Evolutionary conservation across 2,113 vertebrate species (phyloP), one percentile per base, ranked within the genome.

Genomic region (Pithys albifrons): DNA sequence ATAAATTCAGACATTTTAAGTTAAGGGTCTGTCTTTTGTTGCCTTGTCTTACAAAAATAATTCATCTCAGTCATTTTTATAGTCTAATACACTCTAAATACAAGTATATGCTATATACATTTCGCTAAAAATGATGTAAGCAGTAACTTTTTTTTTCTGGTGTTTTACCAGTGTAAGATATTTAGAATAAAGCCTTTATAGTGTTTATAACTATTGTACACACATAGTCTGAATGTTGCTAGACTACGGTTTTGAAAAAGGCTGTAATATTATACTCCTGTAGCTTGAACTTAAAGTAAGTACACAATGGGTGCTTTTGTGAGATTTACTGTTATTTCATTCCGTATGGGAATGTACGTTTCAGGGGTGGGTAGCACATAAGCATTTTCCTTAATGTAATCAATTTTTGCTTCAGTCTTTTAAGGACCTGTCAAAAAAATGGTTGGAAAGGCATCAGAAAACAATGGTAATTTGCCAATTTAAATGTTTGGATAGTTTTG

Each of bases 201-300:
- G 88, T 92, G 79, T 94, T 93, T 93, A 90, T 79, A 97, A 95
- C 85, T 95, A 94, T 91, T 91, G 80, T 88, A 97, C 66, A 92
- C 87, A 86, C 43, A 19, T 64, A 96, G 90, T 59, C 73, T 95
- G 74, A 85, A 91, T 77, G 74, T 83, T 92, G 91, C 61, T 92
- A 95, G 83, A 85, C 69, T 89, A 57, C 22, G 4, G 31, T 86
- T 96, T 96, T 94, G 80, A 97, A 79, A 84, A 88, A 84, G 80
- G 61, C 92, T 88, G 90, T 96, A 96, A 96, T 65, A 83, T 81
- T 94, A 81, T 95, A 85, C 61, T 87, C 41, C 86, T 89, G 29
- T 91, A 95, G 88, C 87, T 88, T 85, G 79, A 94, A 85, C 69
- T 83, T 85, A 85, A 88, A 92, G 85, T 64, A 75, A 96, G 83